Base-by-base conservation (phyloP, 1,140 invertebrate species). In the Drosophila micromelanica region DNA sequence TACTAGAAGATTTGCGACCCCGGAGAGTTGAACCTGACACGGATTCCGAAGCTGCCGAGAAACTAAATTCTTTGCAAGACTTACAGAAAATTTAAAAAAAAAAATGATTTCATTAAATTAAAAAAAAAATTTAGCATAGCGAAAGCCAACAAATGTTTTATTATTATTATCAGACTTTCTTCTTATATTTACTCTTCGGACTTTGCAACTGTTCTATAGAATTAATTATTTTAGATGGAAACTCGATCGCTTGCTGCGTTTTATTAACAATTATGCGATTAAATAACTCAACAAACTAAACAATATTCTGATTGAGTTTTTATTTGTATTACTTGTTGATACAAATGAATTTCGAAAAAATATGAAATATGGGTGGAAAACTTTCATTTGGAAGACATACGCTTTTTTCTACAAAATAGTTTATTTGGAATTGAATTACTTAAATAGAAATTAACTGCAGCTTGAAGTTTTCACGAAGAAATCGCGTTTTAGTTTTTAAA, bases 61-160 rank as follows among this genome's bases (percentile, higher is more conserved):
- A 63, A 60, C 17, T 62, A 48, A 52, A 74, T 63, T 42, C 42
- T 51, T 61, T 60, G 60, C 59, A 42, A 30, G 37, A 45, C 61
- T 59, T 9, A 52, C 15, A 59, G 23, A 80, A 85, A 76, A 76
- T 59, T 11, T 12, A 49, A 27, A 76, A 80, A 79, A 75, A 78
- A 85, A 68, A 80, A 38, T 54, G 55, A 45, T 59, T 49, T 46
- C 61, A 69, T 65, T 69, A 80, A 62, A 52, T 76, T 49, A 46
- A 78, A 46, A 78, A 52, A 40, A 13, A 43, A 17, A 52, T 32
- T 64, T 37, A 9, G 42, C 11, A 30, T n/a, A 55, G 27, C 23
- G 15, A 63, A 71, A 60, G 45, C 2, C 11, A 13, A 38, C 13
- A 48, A 63, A 9, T 59, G 37, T 57, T 67, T 73, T 67, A 32